These are phyloP conservation scores for Amblyjoppa fuscipennis DNA, from an alignment of 2,888 invertebrate genomes.

Conservation along the genomic window DNA sequence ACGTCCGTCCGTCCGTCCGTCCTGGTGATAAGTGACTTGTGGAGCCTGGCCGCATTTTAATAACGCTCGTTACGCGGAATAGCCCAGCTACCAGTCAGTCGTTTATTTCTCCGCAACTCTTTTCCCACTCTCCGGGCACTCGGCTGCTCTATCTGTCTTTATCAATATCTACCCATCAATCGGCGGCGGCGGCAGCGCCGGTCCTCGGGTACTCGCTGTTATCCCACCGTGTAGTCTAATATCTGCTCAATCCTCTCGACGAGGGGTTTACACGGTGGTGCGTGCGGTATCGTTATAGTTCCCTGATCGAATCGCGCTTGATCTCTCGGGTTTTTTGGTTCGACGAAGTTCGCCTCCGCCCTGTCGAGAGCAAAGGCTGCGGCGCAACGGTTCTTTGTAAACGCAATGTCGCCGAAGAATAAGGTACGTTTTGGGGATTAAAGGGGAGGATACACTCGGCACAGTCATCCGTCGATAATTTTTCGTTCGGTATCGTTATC, in stretches of 20 bases:
- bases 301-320: conserved; percentile 36
- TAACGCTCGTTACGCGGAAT: conserved; percentile 75
- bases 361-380: background rate
- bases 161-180: conserved; percentile 58
- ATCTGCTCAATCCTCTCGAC: conserved; percentile 40
- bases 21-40: conserved; percentile 77
- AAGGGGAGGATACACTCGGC: background rate
- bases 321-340: conserved; percentile 15
- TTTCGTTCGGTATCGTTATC: background rate
- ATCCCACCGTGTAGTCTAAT: conserved; percentile 8
- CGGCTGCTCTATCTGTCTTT: conserved; percentile 49
- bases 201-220: conserved; percentile 53
- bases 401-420: conserved; percentile 77
- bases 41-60: conserved; percentile 79
- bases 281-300: conserved; percentile 19
- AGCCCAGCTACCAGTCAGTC: conserved; percentile 72
- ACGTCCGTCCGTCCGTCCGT: conserved; percentile 69
- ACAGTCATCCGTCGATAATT: background rate
- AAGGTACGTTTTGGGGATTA: conserved; percentile 75
- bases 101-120: conserved; percentile 42
- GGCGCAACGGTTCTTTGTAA: conserved; percentile 64
- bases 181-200: conserved; percentile 62
- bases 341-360: background rate
- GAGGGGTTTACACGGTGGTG: conserved; percentile 45
- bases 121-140: conserved; percentile 26